These are phyloP conservation scores for Anhinga rufa DNA, from an alignment of 2,113 vertebrate genomes.

Conservation along the genomic window DNA sequence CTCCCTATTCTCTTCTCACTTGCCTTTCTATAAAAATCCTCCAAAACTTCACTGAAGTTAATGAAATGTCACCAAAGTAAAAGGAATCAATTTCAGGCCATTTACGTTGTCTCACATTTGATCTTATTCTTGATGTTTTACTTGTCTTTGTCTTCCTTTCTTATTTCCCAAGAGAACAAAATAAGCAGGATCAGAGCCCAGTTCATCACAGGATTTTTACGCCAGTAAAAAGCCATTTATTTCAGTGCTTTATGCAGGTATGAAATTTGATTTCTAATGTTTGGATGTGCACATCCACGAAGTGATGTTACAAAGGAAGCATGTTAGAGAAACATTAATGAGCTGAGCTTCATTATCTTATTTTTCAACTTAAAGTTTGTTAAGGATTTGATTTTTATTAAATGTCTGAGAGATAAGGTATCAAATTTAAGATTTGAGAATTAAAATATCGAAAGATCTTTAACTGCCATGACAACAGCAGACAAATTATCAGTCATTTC, in stretches of 20 bases:
- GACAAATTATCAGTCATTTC: conserved; percentile 29
- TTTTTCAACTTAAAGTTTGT: neutral
- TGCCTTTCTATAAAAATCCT: neutral
- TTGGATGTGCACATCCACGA: neutral
- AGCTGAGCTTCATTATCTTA: neutral
- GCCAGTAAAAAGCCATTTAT: neutral
- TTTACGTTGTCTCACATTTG: conserved; percentile 51
- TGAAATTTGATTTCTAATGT: neutral
- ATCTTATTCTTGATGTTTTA: conserved; percentile 34
- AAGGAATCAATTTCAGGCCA: conserved; percentile 45
- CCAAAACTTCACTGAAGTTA: conserved; percentile 36
- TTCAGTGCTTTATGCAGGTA: neutral
- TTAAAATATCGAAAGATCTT: neutral
- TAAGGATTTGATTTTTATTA: neutral
- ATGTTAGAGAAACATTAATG: neutral
- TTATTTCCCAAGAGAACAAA: conserved; percentile 31
- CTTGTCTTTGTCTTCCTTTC: conserved; percentile 23
- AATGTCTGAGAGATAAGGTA: neutral
- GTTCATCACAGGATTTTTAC: neutral
- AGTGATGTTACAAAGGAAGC: neutral
- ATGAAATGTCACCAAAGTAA: conserved; percentile 54
- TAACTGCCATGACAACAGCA: conserved; percentile 23
- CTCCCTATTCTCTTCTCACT: neutral
- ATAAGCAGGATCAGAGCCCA: neutral
- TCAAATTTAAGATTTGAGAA: conserved; percentile 26